Conservation (phyloP, 2,888 invertebrate species). For the Microplitis manilae region DNA sequence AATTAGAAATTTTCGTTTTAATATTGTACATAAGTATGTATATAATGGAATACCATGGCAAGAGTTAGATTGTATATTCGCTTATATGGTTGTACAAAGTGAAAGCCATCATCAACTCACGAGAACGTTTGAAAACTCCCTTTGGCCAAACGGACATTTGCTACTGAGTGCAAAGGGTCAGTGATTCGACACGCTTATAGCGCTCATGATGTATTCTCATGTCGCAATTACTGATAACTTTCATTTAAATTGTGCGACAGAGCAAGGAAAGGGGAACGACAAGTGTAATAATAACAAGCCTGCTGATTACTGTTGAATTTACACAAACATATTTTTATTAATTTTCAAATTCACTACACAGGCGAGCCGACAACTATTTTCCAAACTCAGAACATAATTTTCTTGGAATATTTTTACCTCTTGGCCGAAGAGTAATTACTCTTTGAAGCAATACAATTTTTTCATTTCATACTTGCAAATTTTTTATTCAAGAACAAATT, state of each 20-base stretch:
- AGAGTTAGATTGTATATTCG: conserved; percentile 4
- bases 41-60: background rate
- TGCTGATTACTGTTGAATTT: background rate
- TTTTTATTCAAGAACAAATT: too few species aligned
- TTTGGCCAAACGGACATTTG: conserved; percentile 39
- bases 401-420: too few species aligned
- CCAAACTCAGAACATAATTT: too few species aligned
- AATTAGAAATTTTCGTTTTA: too few species aligned
- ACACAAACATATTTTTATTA: too few species aligned
- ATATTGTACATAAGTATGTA: too few species aligned
- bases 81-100: conserved; percentile 24
- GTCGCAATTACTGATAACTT: conserved; percentile 28
- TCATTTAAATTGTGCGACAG: conserved; percentile 29
- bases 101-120: conserved; percentile 31
- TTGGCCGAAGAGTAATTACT: too few species aligned
- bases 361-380: too few species aligned
- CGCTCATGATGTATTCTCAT: conserved; percentile 27
- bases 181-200: conserved; percentile 50
- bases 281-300: conserved; percentile 4
- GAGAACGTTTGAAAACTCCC: conserved; percentile 33
- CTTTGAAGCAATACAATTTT: too few species aligned
- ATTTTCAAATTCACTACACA: too few species aligned
- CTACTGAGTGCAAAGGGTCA: conserved; percentile 54
- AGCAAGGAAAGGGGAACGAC: conserved; percentile 4
- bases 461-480: too few species aligned